Percentiles rank a stretch among this genome's conserved stretches.
Conservation (phyloP, 2,888 invertebrate genomes). For the Eledona agricola region DNA sequence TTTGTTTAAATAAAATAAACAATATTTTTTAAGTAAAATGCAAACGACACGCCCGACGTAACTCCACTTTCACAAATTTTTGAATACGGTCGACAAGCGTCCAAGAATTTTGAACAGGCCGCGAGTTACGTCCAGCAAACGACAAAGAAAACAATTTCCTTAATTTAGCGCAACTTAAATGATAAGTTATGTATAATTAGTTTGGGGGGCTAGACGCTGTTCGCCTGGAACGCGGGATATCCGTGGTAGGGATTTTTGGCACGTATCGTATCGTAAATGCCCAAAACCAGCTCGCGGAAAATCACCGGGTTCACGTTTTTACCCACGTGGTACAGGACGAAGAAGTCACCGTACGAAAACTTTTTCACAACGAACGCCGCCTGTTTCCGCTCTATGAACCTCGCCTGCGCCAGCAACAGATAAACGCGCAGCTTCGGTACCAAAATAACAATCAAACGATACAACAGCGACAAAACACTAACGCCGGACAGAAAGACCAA, state of each 20-base stretch:
- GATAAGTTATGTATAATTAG: conserved; percentile 6
- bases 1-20: conserved; percentile 11
- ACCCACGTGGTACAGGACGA: conserved; percentile 77
- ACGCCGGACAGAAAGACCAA: conserved; percentile 70
- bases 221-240: conserved; percentile 30
- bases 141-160: conserved; percentile 1
- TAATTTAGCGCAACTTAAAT: conserved; percentile 6
- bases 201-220: conserved; percentile 5
- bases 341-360: conserved; percentile 79
- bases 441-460: conserved; percentile 69
- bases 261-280: conserved; percentile 43
- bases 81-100: conserved; percentile 12
- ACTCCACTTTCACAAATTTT: conserved; percentile 9
- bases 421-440: conserved; percentile 69
- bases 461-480: conserved; percentile 71
- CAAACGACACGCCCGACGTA: conserved; percentile 6
- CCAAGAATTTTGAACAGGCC: conserved; percentile 8
- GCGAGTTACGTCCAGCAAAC: conserved; percentile 4
- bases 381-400: conserved; percentile 65
- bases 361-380: conserved; percentile 64
- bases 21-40: conserved; percentile 6
- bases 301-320: conserved; percentile 78
- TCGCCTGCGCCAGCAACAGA: conserved; percentile 70
- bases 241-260: conserved; percentile 32
- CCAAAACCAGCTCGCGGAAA: conserved; percentile 69